Evolutionary conservation across 2,797 vertebrate species (phyloP), one percentile per base, ranked within the genome.

Genomic region (Eulemur albifrons): DNA sequence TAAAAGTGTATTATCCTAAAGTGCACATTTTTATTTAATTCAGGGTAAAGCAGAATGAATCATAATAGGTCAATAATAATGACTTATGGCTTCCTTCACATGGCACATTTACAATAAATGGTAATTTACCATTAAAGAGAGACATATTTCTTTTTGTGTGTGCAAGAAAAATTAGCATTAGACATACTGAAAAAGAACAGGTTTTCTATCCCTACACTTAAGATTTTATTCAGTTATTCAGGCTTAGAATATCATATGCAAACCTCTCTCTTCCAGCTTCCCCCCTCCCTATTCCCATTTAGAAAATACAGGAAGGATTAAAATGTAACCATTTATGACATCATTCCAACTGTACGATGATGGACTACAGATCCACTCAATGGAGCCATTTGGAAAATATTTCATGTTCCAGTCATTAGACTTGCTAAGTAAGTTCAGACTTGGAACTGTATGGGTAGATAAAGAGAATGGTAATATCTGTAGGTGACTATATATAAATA

Each of bases 11-110:
- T 98, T 98, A 98, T 96, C 97, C 96, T 96, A 98, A 98, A 98
- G 97, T 98, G 97, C 98, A 97, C 98, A 98, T 97, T 99, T 98
- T 98, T 98, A 98, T 98, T 98, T 98, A 99, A 99, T 98, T 98
- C 97, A 59, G 97, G 97, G 96, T 97, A 98, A 98, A 98, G 98
- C 95, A 98, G 97, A 98, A 98, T 96, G 98, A 98, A 97, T 97
- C 97, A 95, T 98, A 98, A 98, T 98, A 98, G 98, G 98, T 98
- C 98, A 98, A 98, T 98, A 98, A 98, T 97, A 98, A 98, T 98
- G 98, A 98, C 98, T 98, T 98, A 98, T 97, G 97, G 97, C 98
- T 99, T 99, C 98, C 98, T 98, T 98, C 98, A 98, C 97, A 97
- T 98, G 98, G 97, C 98, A 98, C 98, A 98, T 98, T 98, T 98